A percentile compares a stretch with the other conserved stretches of the same genome.
Evolutionary conservation across 2,797 vertebrate genomes (phyloP).

Genomic region (Cyprinella venusta): DNA sequence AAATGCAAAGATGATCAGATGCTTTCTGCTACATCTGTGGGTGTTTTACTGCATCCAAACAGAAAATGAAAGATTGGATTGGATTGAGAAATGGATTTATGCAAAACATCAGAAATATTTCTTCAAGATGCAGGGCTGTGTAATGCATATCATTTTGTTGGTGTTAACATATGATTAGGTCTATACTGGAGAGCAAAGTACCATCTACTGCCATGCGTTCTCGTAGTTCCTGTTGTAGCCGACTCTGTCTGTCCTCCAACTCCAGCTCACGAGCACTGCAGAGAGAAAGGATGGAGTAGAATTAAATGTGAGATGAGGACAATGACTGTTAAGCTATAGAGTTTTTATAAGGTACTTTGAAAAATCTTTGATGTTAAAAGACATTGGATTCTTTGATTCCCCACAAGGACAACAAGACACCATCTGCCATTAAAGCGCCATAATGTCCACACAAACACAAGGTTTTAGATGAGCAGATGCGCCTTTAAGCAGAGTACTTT

Average conservation of each 20-base stretch:
- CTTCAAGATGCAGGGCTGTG: neutral
- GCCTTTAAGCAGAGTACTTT: neutral
- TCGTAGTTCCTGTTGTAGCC: constrained; percentile 95
- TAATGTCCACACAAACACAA: neutral
- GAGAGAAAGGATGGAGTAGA: constrained; percentile 19
- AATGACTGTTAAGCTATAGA: neutral
- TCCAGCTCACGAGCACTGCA: constrained; percentile 92
- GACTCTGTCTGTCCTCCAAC: constrained; percentile 96
- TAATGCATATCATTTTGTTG: neutral
- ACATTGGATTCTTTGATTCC: neutral
- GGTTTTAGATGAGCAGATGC: neutral
- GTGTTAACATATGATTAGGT: neutral
- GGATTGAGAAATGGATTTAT: too few species aligned
- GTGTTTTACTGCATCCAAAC: neutral
- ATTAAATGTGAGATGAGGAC: neutral
- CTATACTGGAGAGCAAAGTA: constrained; percentile 58
- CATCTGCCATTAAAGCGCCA: neutral
- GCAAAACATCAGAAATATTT: too few species aligned
- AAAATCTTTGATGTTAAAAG: constrained; percentile 18
- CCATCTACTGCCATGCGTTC: constrained; percentile 98
- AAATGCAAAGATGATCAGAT: neutral
- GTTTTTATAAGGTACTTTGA: neutral
- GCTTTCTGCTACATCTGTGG: neutral
- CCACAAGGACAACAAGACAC: neutral
- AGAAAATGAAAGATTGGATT: neutral